Evolutionary conservation across 2,113 vertebrate genomes (phyloP).

Genomic region (Apeltes quadracus): DNA sequence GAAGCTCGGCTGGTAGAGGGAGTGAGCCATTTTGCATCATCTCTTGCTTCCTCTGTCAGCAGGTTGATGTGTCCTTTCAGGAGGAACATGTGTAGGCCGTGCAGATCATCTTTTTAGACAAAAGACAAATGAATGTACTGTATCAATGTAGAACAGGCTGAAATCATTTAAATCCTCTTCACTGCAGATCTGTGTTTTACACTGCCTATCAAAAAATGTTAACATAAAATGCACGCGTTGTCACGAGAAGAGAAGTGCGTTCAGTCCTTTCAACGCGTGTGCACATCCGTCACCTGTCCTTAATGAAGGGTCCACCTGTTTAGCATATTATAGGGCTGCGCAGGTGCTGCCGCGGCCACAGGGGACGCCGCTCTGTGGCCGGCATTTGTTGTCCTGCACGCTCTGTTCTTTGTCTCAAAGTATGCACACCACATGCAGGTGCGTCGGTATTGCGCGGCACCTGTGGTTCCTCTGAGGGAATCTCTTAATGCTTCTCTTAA

Average conservation of each 20-base stretch:
- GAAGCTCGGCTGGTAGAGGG: background rate
- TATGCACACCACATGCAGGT: constrained; percentile 59
- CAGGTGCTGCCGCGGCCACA: constrained; percentile 62
- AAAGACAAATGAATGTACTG: background rate
- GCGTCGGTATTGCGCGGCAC: background rate
- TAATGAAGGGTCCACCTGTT: constrained; percentile 72
- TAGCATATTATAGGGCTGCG: constrained; percentile 31
- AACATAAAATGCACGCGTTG: constrained; percentile 5
- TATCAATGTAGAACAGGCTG: background rate
- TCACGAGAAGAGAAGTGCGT: constrained; percentile 2
- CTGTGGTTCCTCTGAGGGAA: background rate
- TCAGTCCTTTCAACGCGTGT: constrained; percentile 26
- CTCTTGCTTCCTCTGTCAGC: background rate
- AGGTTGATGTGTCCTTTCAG: background rate
- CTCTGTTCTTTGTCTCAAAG: constrained; percentile 48
- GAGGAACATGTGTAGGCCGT: too few relatives aligned
- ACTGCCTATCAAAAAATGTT: too few relatives aligned
- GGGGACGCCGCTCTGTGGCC: constrained; percentile 33
- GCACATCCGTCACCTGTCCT: constrained; percentile 60
- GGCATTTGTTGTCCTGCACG: constrained; percentile 5
- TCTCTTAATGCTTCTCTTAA: background rate
- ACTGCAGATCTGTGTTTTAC: too few relatives aligned
- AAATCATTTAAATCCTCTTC: background rate
- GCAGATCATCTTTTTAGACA: background rate
- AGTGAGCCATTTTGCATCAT: constrained; percentile 4